Percentiles rank a stretch among this genome's conserved stretches.
Evolutionary conservation across 1,140 invertebrate genomes (phyloP).

Genomic region (Drosophila fuyamai): DNA sequence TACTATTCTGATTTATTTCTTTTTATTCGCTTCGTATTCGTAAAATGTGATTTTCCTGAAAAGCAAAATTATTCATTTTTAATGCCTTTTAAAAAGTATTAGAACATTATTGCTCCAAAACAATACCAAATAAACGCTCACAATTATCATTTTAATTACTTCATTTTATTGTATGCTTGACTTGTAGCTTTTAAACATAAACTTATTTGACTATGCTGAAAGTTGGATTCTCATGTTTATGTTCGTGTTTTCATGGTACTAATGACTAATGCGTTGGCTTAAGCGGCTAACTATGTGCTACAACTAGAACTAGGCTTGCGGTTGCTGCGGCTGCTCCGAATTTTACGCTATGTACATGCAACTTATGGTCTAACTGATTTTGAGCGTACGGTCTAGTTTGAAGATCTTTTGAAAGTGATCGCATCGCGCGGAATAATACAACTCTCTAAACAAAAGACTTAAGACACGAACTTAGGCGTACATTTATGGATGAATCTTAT

Average conservation of each 20-base stretch:
- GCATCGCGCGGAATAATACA: slow-evolving; percentile 71
- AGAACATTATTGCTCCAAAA: too few relatives aligned
- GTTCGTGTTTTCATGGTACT: slow-evolving; percentile 43
- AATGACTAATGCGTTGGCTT: slow-evolving; percentile 70
- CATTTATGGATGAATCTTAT: slow-evolving; percentile 30
- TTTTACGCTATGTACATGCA: slow-evolving; percentile 74
- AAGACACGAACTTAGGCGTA: slow-evolving; percentile 71
- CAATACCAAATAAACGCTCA: neutral
- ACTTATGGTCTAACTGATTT: slow-evolving; percentile 58
- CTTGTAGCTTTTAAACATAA: slow-evolving; percentile 59
- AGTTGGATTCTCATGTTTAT: slow-evolving; percentile 41
- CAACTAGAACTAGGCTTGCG: slow-evolving; percentile 44
- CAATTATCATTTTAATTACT: slow-evolving; percentile 10
- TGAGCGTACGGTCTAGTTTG: slow-evolving; percentile 67
- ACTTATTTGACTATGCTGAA: slow-evolving; percentile 72
- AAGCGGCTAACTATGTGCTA: slow-evolving; percentile 33
- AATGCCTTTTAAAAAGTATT: too few relatives aligned
- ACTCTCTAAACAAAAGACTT: slow-evolving; percentile 83
- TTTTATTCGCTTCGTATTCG: neutral
- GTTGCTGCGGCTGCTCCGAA: slow-evolving; percentile 18
- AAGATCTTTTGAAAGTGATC: slow-evolving; percentile 83
- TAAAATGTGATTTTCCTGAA: neutral
- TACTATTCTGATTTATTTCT: neutral
- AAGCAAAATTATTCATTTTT: too few relatives aligned
- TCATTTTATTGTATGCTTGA: slow-evolving; percentile 45